Evolutionary conservation across 2,113 vertebrate species (phyloP).

Genomic region (Morone chrysops): DNA sequence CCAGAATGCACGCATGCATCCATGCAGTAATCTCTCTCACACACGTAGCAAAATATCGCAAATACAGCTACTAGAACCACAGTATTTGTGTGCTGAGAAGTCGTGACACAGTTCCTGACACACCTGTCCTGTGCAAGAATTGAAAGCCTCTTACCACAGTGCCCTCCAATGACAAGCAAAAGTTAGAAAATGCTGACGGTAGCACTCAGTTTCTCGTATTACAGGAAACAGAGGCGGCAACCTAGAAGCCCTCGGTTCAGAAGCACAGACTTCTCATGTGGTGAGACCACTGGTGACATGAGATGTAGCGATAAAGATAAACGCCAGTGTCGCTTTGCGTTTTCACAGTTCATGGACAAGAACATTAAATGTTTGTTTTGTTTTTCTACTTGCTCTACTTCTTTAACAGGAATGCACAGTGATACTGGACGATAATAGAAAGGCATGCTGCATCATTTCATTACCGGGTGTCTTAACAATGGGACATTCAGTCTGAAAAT

Average conservation of each 20-base stretch:
- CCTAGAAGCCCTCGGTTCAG: constrained; percentile 19
- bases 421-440: not conserved
- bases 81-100: not conserved
- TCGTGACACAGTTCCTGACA: not conserved
- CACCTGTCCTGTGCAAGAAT: constrained; percentile 27
- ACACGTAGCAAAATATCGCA: not conserved
- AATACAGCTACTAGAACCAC: not conserved
- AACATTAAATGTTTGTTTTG: constrained; percentile 18
- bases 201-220: constrained; percentile 42
- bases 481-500: constrained; percentile 35
- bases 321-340: constrained; percentile 11
- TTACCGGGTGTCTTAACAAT: not conserved
- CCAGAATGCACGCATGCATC: constrained; percentile 8
- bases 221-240: constrained; percentile 70
- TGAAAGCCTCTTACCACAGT: constrained; percentile 36
- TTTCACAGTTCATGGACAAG: not conserved
- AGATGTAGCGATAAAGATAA: not conserved
- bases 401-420: constrained; percentile 1
- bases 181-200: constrained; percentile 56
- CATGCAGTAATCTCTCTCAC: not conserved
- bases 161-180: constrained; percentile 49
- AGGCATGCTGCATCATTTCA: constrained; percentile 1
- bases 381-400: not conserved
- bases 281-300: constrained; percentile 16
- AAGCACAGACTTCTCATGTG: constrained; percentile 5